A percentile compares a stretch with the other conserved stretches of the same genome.
phyloP scores from a whole-genome alignment of 2,797 vertebrate species.

The Liparis tanakae region DNA sequence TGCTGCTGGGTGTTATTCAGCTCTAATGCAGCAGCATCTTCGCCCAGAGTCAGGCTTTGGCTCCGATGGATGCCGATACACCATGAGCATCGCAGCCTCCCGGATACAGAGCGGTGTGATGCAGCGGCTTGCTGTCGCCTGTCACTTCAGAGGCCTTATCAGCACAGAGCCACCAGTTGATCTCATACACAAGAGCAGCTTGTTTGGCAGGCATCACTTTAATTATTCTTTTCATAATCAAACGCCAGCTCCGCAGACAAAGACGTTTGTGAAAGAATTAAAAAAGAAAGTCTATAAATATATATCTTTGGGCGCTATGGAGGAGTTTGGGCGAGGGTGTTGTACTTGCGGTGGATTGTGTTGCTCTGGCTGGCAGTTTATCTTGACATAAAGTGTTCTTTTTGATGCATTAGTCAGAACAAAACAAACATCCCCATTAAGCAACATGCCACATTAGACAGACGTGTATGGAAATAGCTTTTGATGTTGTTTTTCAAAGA shows the following conservation, averaged over 20 bases:
- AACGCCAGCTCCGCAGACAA: constrained; percentile 59
- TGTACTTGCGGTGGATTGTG: constrained; percentile 13
- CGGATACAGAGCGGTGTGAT: constrained; percentile 39
- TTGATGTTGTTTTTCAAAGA: constrained; percentile 20
- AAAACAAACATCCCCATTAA: constrained; percentile 35
- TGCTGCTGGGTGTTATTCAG: constrained; percentile 49
- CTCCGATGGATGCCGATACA: constrained; percentile 49
- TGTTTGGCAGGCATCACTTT: constrained; percentile 27
- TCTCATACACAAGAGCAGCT: constrained; percentile 48
- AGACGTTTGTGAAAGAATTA: neutral
- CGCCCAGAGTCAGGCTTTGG: constrained; percentile 24
- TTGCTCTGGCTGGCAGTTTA: neutral
- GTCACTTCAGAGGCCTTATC: constrained; percentile 63
- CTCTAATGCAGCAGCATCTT: constrained; percentile 41
- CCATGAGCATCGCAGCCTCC: constrained; percentile 41
- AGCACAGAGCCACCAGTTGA: constrained; percentile 56
- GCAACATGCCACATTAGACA: constrained; percentile 25
- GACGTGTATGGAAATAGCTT: constrained; percentile 4
- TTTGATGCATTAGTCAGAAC: constrained; percentile 10
- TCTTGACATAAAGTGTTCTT: constrained; percentile 3
- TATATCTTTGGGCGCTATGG: constrained; percentile 14
- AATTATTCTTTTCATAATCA: constrained; percentile 70
- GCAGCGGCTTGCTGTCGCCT: constrained; percentile 20
- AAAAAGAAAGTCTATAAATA: constrained; percentile 34
- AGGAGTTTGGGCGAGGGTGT: constrained; percentile 4